Evolutionary conservation across 2,888 invertebrate species (phyloP), one percentile per base, ranked within the genome.

Genomic region (Acleris sparsana): DNA sequence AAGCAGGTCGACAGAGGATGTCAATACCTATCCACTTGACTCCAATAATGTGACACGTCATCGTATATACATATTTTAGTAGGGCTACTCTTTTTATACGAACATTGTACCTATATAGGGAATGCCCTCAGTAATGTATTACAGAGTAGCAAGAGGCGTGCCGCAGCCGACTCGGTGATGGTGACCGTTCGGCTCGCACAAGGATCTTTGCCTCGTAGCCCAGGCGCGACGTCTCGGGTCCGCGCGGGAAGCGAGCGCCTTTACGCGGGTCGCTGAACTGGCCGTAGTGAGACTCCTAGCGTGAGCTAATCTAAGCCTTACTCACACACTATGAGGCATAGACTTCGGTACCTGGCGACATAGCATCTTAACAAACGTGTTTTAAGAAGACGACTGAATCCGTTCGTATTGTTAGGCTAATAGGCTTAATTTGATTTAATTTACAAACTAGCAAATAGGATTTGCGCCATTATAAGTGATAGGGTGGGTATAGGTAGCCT

Each of bases 361-460:
- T 22, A 82, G 80, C 80, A 82, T 85, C 82, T 85, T 86, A 88
- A 80, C 82, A 87, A 86, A 88, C 87, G 81, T 79, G 87, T 86
- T 83, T 82, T 70, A 62, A 59, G 55, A 33, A 25, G 46, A 33
- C n/a, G 39, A 56, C 66, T 65, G 77, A 76, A 75, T 71, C 74
- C 62, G 62, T 69, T 63, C 69, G 70, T 75, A 69, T 61, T 3
- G 0, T 3, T 3, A 53, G 29, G 13, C 9, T 0, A 11, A 16
- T 77, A 78, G 66, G 77, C 76, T 59, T 11, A 22, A 66, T 77
- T 76, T 80, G 4, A 33, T 9, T 44, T 75, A 70, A 17, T 39
- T 25, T 17, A 16, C 52, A n/a, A 22, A 33, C 25, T 25, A 25
- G 6, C 44, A 46, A 56, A 70, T 70, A 77, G 75, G 76, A 75